phyloP scores from a whole-genome alignment of 2,888 invertebrate genomes.

The Lamellibrachia columna region DNA sequence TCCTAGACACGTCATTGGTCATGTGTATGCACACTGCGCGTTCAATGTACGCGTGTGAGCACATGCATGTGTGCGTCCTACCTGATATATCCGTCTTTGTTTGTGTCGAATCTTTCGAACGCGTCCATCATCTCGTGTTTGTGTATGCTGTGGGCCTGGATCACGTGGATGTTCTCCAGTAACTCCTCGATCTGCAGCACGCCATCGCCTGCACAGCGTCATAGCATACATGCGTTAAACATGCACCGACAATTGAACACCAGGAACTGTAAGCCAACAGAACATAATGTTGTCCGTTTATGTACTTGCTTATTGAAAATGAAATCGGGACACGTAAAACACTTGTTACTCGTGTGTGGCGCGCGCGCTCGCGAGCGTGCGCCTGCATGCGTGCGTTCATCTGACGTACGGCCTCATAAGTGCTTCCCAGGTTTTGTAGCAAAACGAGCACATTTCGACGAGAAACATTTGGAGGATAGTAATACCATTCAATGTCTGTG shows the following conservation, averaged over 20 bases:
- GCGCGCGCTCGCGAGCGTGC: background rate
- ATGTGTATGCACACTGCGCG: too few species aligned
- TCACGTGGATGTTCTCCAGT: constrained; percentile 32
- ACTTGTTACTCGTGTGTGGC: background rate
- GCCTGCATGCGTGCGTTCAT: too few species aligned
- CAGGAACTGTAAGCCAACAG: background rate
- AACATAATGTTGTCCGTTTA: background rate
- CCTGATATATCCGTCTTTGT: constrained; percentile 34
- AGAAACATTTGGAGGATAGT: background rate
- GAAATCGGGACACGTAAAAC: background rate
- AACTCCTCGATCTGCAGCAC: constrained; percentile 34
- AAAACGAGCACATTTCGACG: background rate
- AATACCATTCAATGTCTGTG: background rate
- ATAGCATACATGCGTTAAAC: too few species aligned
- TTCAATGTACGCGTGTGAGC: too few species aligned
- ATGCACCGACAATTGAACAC: too few species aligned
- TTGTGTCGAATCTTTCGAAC: constrained; percentile 33
- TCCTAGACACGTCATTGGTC: too few species aligned
- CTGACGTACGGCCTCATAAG: too few species aligned
- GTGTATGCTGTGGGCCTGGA: constrained; percentile 32
- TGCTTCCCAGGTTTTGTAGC: background rate
- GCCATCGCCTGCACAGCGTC: constrained; percentile 32
- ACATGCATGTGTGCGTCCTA: background rate
- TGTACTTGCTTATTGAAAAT: background rate
- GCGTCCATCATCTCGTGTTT: constrained; percentile 31